A percentile compares a stretch with the other conserved stretches of the same genome.
Evolutionary conservation across 2,888 invertebrate genomes (phyloP).

Genomic region (Polymixis lichenea): DNA sequence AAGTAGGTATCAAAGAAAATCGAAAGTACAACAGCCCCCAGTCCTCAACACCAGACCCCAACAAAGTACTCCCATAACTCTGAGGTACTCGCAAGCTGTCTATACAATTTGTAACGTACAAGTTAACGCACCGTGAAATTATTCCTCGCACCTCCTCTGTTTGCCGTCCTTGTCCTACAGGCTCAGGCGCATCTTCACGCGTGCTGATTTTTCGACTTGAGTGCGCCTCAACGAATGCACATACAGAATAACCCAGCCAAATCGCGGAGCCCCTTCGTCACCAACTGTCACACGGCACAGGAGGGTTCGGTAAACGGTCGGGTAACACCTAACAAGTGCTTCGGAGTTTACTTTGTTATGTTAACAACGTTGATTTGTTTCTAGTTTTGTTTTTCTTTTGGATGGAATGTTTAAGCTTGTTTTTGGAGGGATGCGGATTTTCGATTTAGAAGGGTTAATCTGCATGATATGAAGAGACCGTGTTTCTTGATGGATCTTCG

Average conservation of each 20-base stretch:
- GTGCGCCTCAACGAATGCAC: slow-evolving; percentile 80
- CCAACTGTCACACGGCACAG: slow-evolving; percentile 62
- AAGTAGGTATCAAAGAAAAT: not conserved
- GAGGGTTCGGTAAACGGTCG: slow-evolving; percentile 71
- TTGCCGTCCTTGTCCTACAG: slow-evolving; percentile 80
- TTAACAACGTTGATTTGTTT: slow-evolving; percentile 80
- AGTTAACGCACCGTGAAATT: slow-evolving; percentile 82
- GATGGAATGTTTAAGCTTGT: slow-evolving; percentile 37
- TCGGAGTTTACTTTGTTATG: slow-evolving; percentile 79
- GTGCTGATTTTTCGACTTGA: slow-evolving; percentile 84
- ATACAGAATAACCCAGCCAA: slow-evolving; percentile 74
- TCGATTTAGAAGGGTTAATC: not conserved
- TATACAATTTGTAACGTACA: slow-evolving; percentile 46
- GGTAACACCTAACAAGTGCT: slow-evolving; percentile 77
- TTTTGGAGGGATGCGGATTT: slow-evolving; percentile 14
- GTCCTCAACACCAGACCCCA: not conserved
- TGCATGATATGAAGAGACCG: not conserved
- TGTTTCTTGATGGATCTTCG: not conserved
- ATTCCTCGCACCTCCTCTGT: slow-evolving; percentile 81
- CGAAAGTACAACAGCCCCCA: too few species aligned
- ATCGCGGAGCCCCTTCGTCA: slow-evolving; percentile 69
- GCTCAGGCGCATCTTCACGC: slow-evolving; percentile 80
- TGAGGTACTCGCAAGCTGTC: slow-evolving; percentile 30
- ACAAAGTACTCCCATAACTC: slow-evolving; percentile 26
- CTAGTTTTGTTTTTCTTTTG: slow-evolving; percentile 75